Percentiles rank a stretch among this genome's conserved stretches.
Evolutionary conservation across 2,797 vertebrate species (phyloP).

Genomic region (Mionectes olivaceus): DNA sequence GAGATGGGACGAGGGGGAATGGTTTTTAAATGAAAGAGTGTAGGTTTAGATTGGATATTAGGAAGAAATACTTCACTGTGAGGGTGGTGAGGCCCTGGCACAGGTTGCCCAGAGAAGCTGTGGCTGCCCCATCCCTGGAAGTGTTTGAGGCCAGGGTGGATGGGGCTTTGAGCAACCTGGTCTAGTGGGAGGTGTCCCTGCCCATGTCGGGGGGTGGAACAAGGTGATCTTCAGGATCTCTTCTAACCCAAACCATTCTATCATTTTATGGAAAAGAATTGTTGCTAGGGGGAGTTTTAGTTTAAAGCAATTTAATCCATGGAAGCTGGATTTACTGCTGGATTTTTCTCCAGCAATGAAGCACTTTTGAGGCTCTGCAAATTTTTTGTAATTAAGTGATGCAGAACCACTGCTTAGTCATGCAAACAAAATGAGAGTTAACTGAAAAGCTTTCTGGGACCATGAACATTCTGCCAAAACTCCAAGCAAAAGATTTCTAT

Average conservation of each 20-base stretch:
- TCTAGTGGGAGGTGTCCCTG: rapidly evolving
- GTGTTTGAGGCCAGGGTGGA: background rate
- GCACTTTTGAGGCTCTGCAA: background rate
- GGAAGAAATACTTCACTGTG: background rate
- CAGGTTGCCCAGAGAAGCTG: background rate
- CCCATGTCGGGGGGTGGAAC: background rate
- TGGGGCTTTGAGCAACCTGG: rapidly evolving
- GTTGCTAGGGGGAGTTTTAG: background rate
- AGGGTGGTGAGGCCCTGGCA: background rate
- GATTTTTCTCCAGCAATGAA: background rate
- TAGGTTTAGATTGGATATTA: background rate
- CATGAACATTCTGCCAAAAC: constrained; percentile 26
- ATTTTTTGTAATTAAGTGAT: constrained; percentile 10
- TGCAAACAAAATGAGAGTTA: constrained; percentile 27
- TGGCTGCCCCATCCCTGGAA: background rate
- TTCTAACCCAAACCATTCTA: background rate
- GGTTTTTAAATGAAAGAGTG: background rate
- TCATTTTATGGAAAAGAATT: background rate
- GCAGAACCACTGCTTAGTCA: constrained; percentile 36
- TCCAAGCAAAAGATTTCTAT: background rate
- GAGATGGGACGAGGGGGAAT: too few species aligned
- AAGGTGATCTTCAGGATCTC: background rate
- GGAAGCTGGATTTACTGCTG: background rate
- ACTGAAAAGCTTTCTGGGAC: constrained; percentile 12
- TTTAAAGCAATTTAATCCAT: background rate